phyloP scores from a whole-genome alignment of 1,140 invertebrate species.

The Geopemphigus sp. region DNA sequence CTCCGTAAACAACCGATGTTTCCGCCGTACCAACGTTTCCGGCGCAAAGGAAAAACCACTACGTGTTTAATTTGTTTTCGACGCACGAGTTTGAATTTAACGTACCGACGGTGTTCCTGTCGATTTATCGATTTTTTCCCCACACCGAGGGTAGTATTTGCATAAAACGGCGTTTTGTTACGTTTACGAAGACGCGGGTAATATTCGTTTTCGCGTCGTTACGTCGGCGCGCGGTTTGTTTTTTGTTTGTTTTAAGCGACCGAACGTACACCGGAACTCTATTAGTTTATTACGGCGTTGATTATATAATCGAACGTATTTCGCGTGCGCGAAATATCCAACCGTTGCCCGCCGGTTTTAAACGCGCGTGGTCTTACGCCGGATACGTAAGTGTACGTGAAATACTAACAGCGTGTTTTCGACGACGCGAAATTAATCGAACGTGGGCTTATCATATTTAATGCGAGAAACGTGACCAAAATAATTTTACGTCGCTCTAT shows the following conservation, averaged over 20 bases:
- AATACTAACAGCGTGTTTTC: background rate
- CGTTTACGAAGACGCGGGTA: background rate
- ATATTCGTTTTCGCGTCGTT: background rate
- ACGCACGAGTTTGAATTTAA: conserved; percentile 2
- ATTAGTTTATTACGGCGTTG: no score
- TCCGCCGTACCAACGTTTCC: background rate
- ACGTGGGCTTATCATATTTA: background rate
- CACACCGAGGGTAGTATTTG: background rate
- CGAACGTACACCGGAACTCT: no score
- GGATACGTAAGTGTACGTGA: background rate
- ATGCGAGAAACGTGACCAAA: background rate
- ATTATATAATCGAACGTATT: background rate
- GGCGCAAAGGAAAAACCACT: background rate
- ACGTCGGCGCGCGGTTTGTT: no score
- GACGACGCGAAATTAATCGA: background rate
- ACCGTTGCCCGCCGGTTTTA: background rate
- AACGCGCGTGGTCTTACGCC: background rate
- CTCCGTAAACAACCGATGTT: conserved; percentile 6
- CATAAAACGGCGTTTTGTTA: background rate
- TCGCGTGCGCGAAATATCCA: background rate
- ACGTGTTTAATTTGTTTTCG: conserved; percentile 25
- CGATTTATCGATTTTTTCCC: background rate
- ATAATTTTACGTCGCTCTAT: background rate
- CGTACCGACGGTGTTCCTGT: background rate
- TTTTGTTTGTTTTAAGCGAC: no score